Evolutionary conservation across 1,140 invertebrate genomes (phyloP).

Genomic region (Nasonia vitripennis): DNA sequence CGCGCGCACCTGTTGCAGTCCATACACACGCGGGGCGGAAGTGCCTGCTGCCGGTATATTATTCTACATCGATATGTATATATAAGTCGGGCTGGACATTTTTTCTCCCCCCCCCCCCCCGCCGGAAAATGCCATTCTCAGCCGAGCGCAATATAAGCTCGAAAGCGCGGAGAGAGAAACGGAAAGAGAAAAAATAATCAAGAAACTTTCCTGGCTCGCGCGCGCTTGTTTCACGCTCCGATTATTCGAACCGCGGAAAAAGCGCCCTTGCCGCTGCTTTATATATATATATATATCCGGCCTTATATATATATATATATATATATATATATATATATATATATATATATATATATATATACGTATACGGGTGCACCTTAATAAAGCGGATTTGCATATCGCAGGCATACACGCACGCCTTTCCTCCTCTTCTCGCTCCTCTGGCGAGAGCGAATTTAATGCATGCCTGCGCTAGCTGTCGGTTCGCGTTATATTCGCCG

Average conservation of each 20-base stretch:
- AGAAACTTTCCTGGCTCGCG: conserved; percentile 13
- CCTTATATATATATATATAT: too few relatives aligned
- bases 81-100: background rate
- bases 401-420: conserved; percentile 6
- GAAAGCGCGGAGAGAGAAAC: background rate
- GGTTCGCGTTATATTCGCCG: background rate
- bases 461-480: too few relatives aligned
- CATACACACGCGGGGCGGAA: background rate
- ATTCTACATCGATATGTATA: background rate
- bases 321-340: too few relatives aligned
- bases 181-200: conserved; percentile 40
- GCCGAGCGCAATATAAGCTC: background rate
- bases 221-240: conserved; percentile 30
- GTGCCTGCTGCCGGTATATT: background rate
- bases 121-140: background rate
- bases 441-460: background rate
- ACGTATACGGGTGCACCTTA: conserved; percentile 1
- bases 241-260: conserved; percentile 37
- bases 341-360: too few relatives aligned
- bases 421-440: background rate
- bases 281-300: too few relatives aligned
- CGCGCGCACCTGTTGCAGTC: background rate
- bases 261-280: background rate
- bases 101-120: background rate
- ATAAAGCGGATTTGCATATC: conserved; percentile 44